Base-by-base conservation (phyloP, 2,113 vertebrate species). In the Saimiri boliviensis region DNA sequence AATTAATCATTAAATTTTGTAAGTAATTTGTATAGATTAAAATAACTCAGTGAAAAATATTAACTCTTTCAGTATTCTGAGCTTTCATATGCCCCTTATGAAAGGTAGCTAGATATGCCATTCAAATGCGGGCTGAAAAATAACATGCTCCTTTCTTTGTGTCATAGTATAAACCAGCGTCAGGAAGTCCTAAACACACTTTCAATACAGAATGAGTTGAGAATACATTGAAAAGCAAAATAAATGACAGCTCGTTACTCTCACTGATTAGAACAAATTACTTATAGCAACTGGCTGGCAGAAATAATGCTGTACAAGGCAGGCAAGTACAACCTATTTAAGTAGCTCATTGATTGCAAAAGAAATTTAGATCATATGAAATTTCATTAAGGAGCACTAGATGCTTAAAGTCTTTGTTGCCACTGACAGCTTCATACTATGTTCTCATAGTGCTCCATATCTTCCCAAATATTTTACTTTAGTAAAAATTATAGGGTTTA, bases 251-350 rank as follows among this genome's bases (percentile, higher is more conserved):
- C 12, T 40, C 56, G 85, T 93, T 91, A 84, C 8, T 83, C 45
- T 88, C 30, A 10, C 19, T 91, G 94, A 96, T 93, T 87, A 85
- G 93, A 96, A 76, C 60, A 89, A 95, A 93, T 94, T 93, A 95
- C 56, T 88, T 88, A 84, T 30, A 90, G 21, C 42, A 80, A 86
- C 14, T 95, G 77, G 40, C 23, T 92, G 58, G 86, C 68, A 89
- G 86, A 96, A 96, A 91, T 80, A 86, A 35, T 60, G 40, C 49
- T 85, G 5, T 54, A 68, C 13, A 84, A 86, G n/a, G 25, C 45
- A 87, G 54, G 30, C 20, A 66, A 95, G 93, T 92, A 23, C 45
- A 91, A 91, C 93, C n/a, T 60, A 70, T 90, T 89, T 90, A 89
- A 93, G 88, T 76, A 91, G 76, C 2, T 84, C 56, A 84, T 71